Evolutionary conservation across 2,888 invertebrate species (phyloP).

Genomic region (Drosophila bunnanda): DNA sequence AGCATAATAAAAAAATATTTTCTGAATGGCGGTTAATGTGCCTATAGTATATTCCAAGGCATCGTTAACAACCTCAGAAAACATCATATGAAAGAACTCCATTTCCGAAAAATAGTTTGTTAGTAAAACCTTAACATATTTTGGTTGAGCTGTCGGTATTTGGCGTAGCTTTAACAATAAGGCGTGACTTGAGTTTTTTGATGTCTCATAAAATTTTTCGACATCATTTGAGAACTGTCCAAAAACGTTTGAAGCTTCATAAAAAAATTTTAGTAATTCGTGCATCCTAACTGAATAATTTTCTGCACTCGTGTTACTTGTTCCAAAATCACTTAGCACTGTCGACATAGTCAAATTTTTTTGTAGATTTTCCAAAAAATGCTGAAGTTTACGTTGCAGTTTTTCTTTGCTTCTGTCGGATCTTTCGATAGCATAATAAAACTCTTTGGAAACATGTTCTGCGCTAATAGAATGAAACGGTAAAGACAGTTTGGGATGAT

Average conservation of each 20-base stretch:
- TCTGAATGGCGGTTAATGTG: conserved; percentile 63
- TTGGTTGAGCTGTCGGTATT: conserved; percentile 70
- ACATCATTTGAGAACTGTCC: conserved; percentile 61
- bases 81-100: conserved; percentile 80
- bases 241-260: conserved; percentile 57
- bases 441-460: conserved; percentile 73
- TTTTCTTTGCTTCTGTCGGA: conserved; percentile 67
- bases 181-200: conserved; percentile 75
- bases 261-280: conserved; percentile 68
- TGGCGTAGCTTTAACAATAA: conserved; percentile 76
- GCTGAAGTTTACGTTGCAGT: conserved; percentile 69
- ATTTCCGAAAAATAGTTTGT: conserved; percentile 82
- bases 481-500: background rate
- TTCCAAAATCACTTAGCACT: conserved; percentile 52
- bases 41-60: conserved; percentile 75
- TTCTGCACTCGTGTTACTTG: conserved; percentile 38
- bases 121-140: conserved; percentile 66
- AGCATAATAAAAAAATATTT: conserved; percentile 66
- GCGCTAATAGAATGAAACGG: conserved; percentile 46
- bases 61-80: conserved; percentile 79
- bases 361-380: conserved; percentile 75
- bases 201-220: conserved; percentile 64
- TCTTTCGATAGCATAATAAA: conserved; percentile 63
- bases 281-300: conserved; percentile 56
- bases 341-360: conserved; percentile 74